Percentiles rank a stretch among this genome's conserved stretches.
phyloP scores from a whole-genome alignment of 2,888 invertebrate species.

The Pinctada fucata region DNA sequence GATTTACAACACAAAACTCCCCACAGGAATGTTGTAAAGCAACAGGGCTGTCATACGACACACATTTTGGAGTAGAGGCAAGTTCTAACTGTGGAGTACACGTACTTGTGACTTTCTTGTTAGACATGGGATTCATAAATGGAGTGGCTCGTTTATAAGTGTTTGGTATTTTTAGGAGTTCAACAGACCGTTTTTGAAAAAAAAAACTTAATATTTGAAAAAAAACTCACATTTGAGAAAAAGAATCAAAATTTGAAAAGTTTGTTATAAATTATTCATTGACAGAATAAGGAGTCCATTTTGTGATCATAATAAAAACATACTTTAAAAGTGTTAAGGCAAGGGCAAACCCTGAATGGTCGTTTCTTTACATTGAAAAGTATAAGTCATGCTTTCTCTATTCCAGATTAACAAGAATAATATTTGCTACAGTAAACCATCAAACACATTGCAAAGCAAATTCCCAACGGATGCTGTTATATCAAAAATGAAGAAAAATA shows the following conservation, averaged over 20 bases:
- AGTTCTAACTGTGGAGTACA: neutral
- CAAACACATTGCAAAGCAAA: neutral
- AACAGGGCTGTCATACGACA: neutral
- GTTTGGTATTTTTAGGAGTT: neutral
- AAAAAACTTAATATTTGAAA: neutral
- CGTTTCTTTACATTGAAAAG: neutral
- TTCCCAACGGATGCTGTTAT: constrained; percentile 14
- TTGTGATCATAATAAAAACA: no score
- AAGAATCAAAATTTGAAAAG: no score
- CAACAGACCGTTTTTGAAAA: neutral
- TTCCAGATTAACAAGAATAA: constrained; percentile 8
- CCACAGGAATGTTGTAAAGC: constrained; percentile 13
- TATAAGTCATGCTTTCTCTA: neutral
- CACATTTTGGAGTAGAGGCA: constrained; percentile 16
- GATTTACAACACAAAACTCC: neutral
- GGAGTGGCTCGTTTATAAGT: no score
- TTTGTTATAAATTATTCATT: no score
- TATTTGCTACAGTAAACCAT: constrained; percentile 14
- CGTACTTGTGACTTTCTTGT: neutral
- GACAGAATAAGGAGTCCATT: no score
- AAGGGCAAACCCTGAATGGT: no score
- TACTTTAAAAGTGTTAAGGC: no score
- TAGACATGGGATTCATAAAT: no score
- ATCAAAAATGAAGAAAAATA: constrained; percentile 17
- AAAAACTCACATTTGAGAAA: no score